These are phyloP conservation scores for Heliconius charithonia DNA, from an alignment of 2,888 invertebrate species.

Conservation along the genomic window DNA sequence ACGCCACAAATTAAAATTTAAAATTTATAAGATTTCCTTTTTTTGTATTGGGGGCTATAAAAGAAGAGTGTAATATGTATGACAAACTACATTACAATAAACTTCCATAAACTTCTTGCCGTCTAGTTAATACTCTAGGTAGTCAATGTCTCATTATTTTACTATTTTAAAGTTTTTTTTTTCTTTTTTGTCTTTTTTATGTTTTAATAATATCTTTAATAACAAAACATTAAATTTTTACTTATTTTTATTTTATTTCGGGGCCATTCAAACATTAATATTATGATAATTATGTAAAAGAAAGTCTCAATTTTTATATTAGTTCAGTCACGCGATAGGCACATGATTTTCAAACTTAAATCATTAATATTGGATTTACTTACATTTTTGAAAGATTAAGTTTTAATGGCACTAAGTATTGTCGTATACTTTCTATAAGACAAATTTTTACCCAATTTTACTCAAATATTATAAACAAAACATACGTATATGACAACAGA, in stretches of 20 bases:
- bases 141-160: too few relatives aligned
- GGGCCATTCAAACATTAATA: neutral
- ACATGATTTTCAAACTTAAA: constrained; percentile 7
- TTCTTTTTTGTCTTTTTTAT: too few relatives aligned
- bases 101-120: too few relatives aligned
- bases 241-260: neutral
- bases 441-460: neutral
- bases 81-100: too few relatives aligned
- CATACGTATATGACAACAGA: neutral
- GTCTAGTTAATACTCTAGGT: too few relatives aligned
- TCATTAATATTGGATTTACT: constrained; percentile 17
- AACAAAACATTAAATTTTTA: neutral
- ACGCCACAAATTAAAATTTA: too few relatives aligned
- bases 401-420: neutral
- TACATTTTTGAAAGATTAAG: neutral
- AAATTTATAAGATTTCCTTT: too few relatives aligned
- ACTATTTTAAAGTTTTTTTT: too few relatives aligned
- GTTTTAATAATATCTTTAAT: neutral
- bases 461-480: neutral
- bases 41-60: too few relatives aligned
- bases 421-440: neutral
- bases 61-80: too few relatives aligned
- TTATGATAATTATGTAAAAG: neutral
- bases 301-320: constrained; percentile 3
- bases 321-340: constrained; percentile 17